Conservation (phyloP, 2,113 vertebrate genomes). For the Clinocottus analis region DNA sequence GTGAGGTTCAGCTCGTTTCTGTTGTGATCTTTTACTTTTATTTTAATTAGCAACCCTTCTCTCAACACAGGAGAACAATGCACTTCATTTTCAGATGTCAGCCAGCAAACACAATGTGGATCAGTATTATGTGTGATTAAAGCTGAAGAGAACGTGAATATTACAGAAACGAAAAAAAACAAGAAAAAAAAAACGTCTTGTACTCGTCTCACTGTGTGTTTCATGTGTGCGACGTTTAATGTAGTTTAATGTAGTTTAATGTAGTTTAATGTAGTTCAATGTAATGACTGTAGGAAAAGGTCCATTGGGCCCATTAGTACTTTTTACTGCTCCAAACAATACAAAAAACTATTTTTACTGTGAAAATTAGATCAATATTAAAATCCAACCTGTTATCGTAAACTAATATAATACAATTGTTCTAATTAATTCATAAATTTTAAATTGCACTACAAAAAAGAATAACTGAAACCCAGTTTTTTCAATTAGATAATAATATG, state of each 20-base stretch:
- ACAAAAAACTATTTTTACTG: background rate
- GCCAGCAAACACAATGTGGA: constrained; percentile 39
- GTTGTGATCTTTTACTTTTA: constrained; percentile 44
- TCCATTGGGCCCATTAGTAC: background rate
- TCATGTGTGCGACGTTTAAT: background rate
- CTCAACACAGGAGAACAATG: constrained; percentile 64
- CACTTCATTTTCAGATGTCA: constrained; percentile 62
- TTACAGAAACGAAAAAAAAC: background rate
- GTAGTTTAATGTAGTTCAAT: too few species aligned
- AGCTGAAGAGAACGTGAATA: constrained; percentile 12
- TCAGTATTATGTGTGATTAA: constrained; percentile 27
- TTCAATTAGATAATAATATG: background rate
- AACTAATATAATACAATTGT: background rate
- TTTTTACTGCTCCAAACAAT: background rate
- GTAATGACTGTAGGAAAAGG: background rate
- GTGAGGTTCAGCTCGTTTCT: constrained; percentile 29
- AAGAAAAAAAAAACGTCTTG: constrained; percentile 10
- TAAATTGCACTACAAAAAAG: background rate
- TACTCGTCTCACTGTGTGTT: too few species aligned
- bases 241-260: too few species aligned
- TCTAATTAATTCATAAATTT: background rate
- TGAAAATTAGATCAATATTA: background rate
- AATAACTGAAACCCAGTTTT: too few species aligned
- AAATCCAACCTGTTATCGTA: background rate
- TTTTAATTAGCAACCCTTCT: constrained; percentile 71